Conservation (phyloP, 2,888 invertebrate genomes). For the Pediacus dermestoides region DNA sequence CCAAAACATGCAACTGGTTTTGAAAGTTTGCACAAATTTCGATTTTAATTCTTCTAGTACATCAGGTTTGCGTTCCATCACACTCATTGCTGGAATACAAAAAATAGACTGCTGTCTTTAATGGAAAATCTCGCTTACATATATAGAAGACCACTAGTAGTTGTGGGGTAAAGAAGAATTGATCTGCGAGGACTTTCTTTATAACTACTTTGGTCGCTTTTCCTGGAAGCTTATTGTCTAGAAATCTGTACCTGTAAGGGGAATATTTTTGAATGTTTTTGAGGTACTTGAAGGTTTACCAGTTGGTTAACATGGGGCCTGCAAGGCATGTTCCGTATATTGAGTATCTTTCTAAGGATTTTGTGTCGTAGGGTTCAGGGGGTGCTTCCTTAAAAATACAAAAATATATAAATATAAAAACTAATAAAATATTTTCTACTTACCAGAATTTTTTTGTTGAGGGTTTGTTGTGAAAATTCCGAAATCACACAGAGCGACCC, state of each 20-base stretch:
- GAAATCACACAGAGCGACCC: slow-evolving; percentile 76
- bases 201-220: slow-evolving; percentile 59
- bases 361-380: slow-evolving; percentile 51
- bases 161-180: slow-evolving; percentile 71
- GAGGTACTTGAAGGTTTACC: slow-evolving; percentile 46
- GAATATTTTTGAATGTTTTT: slow-evolving; percentile 12
- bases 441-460: slow-evolving; percentile 66
- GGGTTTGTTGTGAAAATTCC: slow-evolving; percentile 74
- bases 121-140: slow-evolving; percentile 51
- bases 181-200: slow-evolving; percentile 71
- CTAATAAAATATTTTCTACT: too few species aligned
- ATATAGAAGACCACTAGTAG: slow-evolving; percentile 68
- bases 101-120: not conserved
- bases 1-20: slow-evolving; percentile 80
- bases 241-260: slow-evolving; percentile 69
- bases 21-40: slow-evolving; percentile 69
- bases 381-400: slow-evolving; percentile 38
- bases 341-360: slow-evolving; percentile 56
- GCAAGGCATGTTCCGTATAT: slow-evolving; percentile 59
- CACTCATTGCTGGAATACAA: slow-evolving; percentile 63
- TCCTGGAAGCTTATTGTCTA: slow-evolving; percentile 68
- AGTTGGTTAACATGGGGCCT: slow-evolving; percentile 60
- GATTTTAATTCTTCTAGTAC: slow-evolving; percentile 66
- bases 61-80: slow-evolving; percentile 69
- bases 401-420: too few species aligned